Percentiles rank a stretch among this genome's conserved stretches.
Evolutionary conservation across 2,113 vertebrate species (phyloP).

Genomic region (Nestor notabilis): DNA sequence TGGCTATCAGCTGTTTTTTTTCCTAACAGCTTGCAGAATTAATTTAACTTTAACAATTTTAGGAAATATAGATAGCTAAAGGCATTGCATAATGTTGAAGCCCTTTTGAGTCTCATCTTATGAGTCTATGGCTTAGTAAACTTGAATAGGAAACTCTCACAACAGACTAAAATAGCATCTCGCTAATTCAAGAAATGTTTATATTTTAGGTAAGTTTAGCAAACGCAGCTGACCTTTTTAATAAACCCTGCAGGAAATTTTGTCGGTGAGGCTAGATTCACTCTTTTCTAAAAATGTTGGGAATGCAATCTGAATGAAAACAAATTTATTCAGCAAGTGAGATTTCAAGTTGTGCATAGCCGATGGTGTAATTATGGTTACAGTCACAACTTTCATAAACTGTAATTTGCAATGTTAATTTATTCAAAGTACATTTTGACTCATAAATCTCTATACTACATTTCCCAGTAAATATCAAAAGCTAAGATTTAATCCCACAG

Average conservation of each 20-base stretch:
- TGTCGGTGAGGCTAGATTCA: background rate
- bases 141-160: slow-evolving; percentile 13
- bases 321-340: slow-evolving; percentile 40
- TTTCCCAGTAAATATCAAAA: slow-evolving; percentile 18
- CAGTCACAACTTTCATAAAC: slow-evolving; percentile 18
- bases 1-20: background rate
- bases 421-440: slow-evolving; percentile 26
- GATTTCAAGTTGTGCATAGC: slow-evolving; percentile 15
- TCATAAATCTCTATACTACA: background rate
- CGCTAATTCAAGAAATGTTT: slow-evolving; percentile 36
- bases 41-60: slow-evolving; percentile 2
- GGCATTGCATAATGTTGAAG: background rate
- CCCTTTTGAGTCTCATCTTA: background rate
- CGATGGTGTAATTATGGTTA: slow-evolving; percentile 18
- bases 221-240: slow-evolving; percentile 33
- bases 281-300: slow-evolving; percentile 1
- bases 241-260: slow-evolving; percentile 28
- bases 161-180: background rate
- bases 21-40: background rate
- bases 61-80: background rate
- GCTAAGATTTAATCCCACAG: background rate
- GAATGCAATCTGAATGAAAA: slow-evolving; percentile 41
- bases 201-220: slow-evolving; percentile 13
- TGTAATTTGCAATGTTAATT: slow-evolving; percentile 48
- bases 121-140: background rate